Base-by-base conservation (phyloP, 2,888 invertebrate genomes). In the Podabrus alpinus region DNA sequence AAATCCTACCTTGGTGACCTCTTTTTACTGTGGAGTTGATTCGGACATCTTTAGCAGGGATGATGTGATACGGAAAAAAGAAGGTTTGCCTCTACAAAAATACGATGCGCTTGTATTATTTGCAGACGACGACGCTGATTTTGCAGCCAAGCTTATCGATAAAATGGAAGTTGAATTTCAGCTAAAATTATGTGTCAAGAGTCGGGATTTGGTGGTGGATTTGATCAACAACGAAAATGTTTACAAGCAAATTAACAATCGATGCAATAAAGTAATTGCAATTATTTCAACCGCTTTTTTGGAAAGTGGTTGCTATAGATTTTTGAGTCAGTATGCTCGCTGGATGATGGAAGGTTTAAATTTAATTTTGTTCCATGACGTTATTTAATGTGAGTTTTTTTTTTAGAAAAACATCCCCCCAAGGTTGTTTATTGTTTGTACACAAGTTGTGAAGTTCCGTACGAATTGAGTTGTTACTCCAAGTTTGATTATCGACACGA, bases 91-190 rank as follows among this genome's bases (percentile, higher is more conserved):
- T n/a, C 85, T 90, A 9, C 92, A 94, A 82, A 87, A 87, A 59
- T 96, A 95, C 81, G 93, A 96, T 86, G 96, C 95, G 0, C 95
- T 94, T 83, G 90, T 96, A 10, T 85, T 96, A 24, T 94, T 91
- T 81, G 93, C 94, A 0, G 92, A 93, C 62, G 92, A 92, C 76
- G 96, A 96, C 84, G 87, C 89, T 13, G 88, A 89, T 3, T 94
- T 95, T 87, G 95, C 93, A 0, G 89, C 89, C 0, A 88, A 92
- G 80, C 87, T 95, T 74, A 88, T 94, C 15, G 88, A 88, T 0
- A 89, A 89, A 79, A 89, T 95, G 87, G 92, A 92, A 82, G 86
- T 85, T 16, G 89, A 90, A 62, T 90, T 90, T 78, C 90, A 90
- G 16, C 89, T 94, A 73, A 92, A 92, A 89, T 86, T 95, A 13